Base-by-base conservation (phyloP, 2,797 vertebrate species). In the Hypotaenidia philippensis region DNA sequence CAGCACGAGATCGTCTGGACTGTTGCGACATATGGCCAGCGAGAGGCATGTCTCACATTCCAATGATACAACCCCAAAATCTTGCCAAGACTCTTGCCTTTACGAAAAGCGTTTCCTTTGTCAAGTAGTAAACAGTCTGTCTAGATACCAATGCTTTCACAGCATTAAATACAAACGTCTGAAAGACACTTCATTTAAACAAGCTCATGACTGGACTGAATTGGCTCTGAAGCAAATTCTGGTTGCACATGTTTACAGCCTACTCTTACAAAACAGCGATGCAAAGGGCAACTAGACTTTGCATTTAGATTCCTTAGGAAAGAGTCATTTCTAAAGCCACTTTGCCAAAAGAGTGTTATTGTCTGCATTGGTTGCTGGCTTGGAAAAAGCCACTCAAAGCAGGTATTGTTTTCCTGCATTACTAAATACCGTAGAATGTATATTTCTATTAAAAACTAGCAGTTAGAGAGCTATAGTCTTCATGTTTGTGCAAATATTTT, bases 181-280 rank as follows among this genome's bases (percentile, higher is more conserved):
- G 69, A 94, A 95, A 96, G 79, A 86, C 65, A 75, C 49, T 96
- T 89, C 87, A 81, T 92, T 95, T 92, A 93, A 89, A 89, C 76
- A 85, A 89, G 65, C 25, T 89, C 90, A 79, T 70, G 84, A 87
- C 4, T 26, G 13, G 79, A 87, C 84, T 93, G 83, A 52, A 77
- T 76, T 72, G 76, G 61, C 72, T 95, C 82, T 76, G 74, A 88
- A 86, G 36, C 70, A 93, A 91, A 72, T 82, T 94, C 70, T 82
- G 38, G 45, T 83, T 77, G 68, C 18, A 64, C 23, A 32, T 76
- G 49, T 91, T 94, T 80, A 84, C 64, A 91, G 80, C 22, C 53
- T 56, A 31, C 70, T 90, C 83, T 80, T 70, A 92, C 21, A 93
- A 87, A 91, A 91, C 56, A 84, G 52, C 3, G 32, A 86, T 86